Evolutionary conservation across 2,113 vertebrate species (phyloP).

Genomic region (Macrotis lagotis): DNA sequence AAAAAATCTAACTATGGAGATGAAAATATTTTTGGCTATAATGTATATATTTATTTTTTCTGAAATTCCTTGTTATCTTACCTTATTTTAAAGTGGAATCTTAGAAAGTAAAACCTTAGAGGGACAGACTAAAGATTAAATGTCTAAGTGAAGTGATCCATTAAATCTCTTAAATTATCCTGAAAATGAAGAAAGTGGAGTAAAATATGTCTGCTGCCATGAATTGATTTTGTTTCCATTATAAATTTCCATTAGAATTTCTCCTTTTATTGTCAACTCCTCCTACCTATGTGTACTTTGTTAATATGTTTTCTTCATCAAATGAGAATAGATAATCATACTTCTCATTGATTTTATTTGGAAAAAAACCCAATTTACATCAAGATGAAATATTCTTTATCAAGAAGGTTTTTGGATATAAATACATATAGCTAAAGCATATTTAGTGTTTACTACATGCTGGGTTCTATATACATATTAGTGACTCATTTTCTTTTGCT

Average conservation of each 20-base stretch:
- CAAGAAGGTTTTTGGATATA: neutral
- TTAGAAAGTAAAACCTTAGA: slow-evolving; percentile 4
- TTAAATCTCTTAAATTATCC: slow-evolving; percentile 5
- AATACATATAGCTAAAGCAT: neutral
- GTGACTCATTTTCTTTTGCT: neutral
- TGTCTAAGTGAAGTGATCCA: slow-evolving; percentile 19
- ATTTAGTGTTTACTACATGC: neutral
- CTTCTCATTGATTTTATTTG: neutral
- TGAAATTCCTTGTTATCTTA: neutral
- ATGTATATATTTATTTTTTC: neutral
- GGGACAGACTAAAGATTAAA: slow-evolving; percentile 20
- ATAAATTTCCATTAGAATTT: no score
- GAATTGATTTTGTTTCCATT: neutral
- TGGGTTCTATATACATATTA: neutral
- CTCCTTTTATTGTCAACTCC: neutral
- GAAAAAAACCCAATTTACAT: neutral
- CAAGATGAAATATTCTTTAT: neutral
- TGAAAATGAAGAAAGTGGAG: neutral
- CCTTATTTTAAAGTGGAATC: slow-evolving; percentile 26
- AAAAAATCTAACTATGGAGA: neutral
- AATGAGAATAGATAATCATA: neutral
- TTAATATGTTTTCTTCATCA: neutral
- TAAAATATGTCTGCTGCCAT: neutral
- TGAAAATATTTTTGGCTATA: neutral
- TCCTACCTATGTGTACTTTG: neutral